Evolutionary conservation across 2,113 vertebrate species (phyloP), one percentile per base, ranked within the genome.

Genomic region (Cairina moschata): DNA sequence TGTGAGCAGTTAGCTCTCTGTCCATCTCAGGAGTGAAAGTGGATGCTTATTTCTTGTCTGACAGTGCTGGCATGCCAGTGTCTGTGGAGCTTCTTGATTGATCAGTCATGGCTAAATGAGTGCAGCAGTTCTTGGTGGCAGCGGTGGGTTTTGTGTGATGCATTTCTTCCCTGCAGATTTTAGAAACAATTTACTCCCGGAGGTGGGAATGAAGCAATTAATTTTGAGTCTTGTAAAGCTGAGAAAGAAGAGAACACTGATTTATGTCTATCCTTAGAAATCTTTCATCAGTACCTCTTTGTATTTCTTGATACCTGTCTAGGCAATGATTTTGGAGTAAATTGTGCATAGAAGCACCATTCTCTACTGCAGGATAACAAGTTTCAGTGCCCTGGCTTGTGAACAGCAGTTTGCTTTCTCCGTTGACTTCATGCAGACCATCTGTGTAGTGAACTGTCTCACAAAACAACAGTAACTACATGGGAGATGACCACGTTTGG

Each of bases 1-100:
- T 67, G 17, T 56, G 40, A 62, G 72, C 46, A 13, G 46, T 85
- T 68, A 11, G 66, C 50, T 86, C 60, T 50, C 71, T 77, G 32
- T 58, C 40, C 36, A 52, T 77, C 48, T 93, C 13, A 9, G 56
- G 17, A 81, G 29, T 29, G 28, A 95, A 85, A 13, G 58, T 55
- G 26, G 23, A 8, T 84, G 23, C 44, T 91, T 15, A 32, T 71
- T 96, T 88, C 59, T 77, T 59, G 40, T 59, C 77, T 86, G 69
- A 29, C 42, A n/a, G 79, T 50, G 56, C 56, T 96, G 84, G 32
- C 81, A 38, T 2, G 3, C 26, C 50, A 81, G 15, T 25, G 52
- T 78, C 23, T 84, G 68, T 8, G 0, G 56, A 88, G 36, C 40
- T 91, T 52, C 72, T 77, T 63, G 48, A 34, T 82, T 66, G 38